Base-by-base conservation (phyloP, 2,888 invertebrate genomes). In the Pterostichus niger region DNA sequence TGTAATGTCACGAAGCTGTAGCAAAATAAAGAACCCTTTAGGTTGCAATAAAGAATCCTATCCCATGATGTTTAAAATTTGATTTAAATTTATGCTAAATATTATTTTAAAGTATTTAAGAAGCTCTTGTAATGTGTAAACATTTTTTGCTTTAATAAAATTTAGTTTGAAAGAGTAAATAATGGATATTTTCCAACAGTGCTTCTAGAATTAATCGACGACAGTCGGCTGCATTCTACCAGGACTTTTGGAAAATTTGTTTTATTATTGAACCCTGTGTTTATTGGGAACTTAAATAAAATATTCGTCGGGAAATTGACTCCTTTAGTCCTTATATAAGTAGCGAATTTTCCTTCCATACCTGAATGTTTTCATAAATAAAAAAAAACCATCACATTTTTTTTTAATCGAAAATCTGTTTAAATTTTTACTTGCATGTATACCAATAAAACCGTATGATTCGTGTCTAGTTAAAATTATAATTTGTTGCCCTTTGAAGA, bases 211-310 rank as follows among this genome's bases (percentile, higher is more conserved):
- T 86, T 84, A 44, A 68, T 85, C 89, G 88, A 88, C 86, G 85
- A 84, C 75, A 77, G 46, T 77, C 64, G 83, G 59, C 59, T 84
- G 83, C 82, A 80, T 87, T 88, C 87, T 88, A 86, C 84, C 84
- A 88, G 88, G 87, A 88, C 87, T 86, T 86, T 87, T 88, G 88
- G 89, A 89, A 86, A 85, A 86, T 88, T 87, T 82, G 46, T 88
- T 88, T 88, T 24, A 24, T 89, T 88, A 88, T 88, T 87, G 71
- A 64, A 33, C 83, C 83, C 68, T 83, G 46, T 61, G 46, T 83
- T 64, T 83, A 77, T 83, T 83, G 76, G 64, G 77, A 73, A 79
- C 35, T 75, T 52, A 24, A 31, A 75, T 54, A 54, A 76, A 76
- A 76, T 76, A 76, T 59, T 77, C 54, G 52, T 31, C 75, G 52